phyloP scores from a whole-genome alignment of 2,888 invertebrate species.

The Mechanitis mazaeus region DNA sequence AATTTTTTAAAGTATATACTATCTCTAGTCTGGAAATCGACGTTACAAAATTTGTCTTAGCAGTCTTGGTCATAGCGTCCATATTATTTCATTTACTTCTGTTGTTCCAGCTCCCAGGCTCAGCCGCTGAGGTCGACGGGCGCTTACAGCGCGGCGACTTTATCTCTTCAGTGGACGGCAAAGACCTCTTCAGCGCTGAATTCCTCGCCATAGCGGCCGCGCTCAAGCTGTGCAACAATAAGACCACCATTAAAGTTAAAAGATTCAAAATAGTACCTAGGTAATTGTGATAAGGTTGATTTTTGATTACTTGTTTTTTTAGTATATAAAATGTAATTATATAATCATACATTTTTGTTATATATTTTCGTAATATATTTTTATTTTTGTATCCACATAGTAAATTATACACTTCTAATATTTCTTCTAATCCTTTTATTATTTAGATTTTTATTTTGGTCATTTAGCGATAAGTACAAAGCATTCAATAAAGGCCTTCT shows the following conservation, averaged over 20 bases:
- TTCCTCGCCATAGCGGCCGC: conserved; percentile 92
- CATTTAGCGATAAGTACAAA: conserved; percentile 4
- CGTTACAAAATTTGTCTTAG: too few species aligned
- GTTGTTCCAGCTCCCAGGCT: conserved; percentile 85
- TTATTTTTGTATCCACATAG: background rate
- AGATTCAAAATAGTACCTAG: conserved; percentile 82
- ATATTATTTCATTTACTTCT: background rate
- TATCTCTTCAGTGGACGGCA: conserved; percentile 91
- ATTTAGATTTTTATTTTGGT: background rate
- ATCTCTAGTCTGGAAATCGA: too few species aligned
- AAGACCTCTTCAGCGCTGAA: conserved; percentile 84
- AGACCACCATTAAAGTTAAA: conserved; percentile 88
- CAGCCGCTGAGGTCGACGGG: conserved; percentile 91
- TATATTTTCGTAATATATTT: background rate
- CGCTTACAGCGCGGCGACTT: conserved; percentile 95
- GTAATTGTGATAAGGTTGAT: conserved; percentile 23
- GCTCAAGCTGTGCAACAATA: conserved; percentile 90
- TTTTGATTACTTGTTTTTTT: conserved; percentile 1
- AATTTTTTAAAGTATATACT: too few species aligned
- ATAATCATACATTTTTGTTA: background rate
- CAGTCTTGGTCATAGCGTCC: too few species aligned
- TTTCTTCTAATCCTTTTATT: background rate
- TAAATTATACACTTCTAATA: background rate
- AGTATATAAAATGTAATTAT: background rate
- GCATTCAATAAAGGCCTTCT: conserved; percentile 7